Evolutionary conservation across 2,113 vertebrate species (phyloP).

Genomic region (Phyllostomus hastatus): DNA sequence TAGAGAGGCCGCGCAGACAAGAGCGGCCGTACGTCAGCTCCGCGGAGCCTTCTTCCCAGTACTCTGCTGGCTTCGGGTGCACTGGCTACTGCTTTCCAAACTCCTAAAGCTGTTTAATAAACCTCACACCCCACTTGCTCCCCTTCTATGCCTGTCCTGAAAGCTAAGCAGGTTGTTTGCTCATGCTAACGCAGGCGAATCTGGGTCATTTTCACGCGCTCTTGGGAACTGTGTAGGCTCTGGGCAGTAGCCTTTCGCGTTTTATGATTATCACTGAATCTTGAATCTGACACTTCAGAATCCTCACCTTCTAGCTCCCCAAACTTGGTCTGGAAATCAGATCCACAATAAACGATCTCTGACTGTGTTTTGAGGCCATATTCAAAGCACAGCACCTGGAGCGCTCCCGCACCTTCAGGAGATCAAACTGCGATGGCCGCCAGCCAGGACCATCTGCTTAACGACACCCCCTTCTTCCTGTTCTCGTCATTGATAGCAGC

Average conservation of each 20-base stretch:
- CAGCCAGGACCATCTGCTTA: background rate
- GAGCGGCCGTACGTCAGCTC: background rate
- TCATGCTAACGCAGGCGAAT: background rate
- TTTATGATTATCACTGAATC: background rate
- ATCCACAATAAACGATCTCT: background rate
- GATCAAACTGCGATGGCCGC: background rate
- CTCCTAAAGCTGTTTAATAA: background rate
- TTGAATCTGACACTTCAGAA: background rate
- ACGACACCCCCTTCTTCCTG: background rate
- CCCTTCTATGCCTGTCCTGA: background rate
- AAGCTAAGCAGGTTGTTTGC: background rate
- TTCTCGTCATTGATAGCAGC: background rate
- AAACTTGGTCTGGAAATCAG: background rate
- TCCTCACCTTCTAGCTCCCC: background rate
- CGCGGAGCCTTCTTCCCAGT: rapidly evolving
- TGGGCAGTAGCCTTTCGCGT: background rate
- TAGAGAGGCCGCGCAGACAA: background rate
- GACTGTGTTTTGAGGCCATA: background rate
- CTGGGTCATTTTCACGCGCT: background rate
- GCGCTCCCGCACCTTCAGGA: background rate
- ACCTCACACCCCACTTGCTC: background rate
- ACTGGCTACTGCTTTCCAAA: background rate
- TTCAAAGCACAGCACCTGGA: background rate
- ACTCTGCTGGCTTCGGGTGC: background rate
- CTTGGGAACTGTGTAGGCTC: background rate